A percentile compares a stretch with the other conserved stretches of the same genome.
Conservation (phyloP, 92 coral and sea anemone species). For the Pocillopora grandis region DNA sequence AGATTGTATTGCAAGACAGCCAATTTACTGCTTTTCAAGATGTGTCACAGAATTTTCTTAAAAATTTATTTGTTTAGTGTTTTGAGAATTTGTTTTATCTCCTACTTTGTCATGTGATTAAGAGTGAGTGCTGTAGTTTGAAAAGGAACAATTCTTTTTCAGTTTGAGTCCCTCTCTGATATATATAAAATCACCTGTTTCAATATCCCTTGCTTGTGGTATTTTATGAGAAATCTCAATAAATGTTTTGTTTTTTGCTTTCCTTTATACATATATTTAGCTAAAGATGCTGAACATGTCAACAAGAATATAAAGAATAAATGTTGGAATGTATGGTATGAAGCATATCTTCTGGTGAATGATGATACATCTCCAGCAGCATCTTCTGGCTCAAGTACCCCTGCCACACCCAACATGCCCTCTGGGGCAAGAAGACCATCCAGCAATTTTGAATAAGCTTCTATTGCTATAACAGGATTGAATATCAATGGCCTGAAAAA, state of each 20-base stretch:
- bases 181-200: too few species aligned
- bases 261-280: constrained; percentile 18
- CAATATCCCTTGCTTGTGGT: too few species aligned
- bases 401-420: not conserved
- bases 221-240: too few species aligned
- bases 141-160: too few species aligned
- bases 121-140: too few species aligned
- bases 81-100: too few species aligned
- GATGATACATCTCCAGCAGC: constrained; percentile 13
- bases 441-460: constrained; percentile 6
- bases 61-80: too few species aligned
- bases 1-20: too few species aligned
- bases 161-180: too few species aligned
- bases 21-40: too few species aligned
- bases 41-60: too few species aligned
- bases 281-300: constrained; percentile 63
- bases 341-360: constrained; percentile 57
- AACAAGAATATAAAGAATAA: constrained; percentile 70
- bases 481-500: constrained; percentile 41
- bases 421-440: not conserved
- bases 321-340: constrained; percentile 94
- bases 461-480: constrained; percentile 1
- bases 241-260: not conserved
- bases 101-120: too few species aligned
- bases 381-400: not conserved